Conservation (phyloP, 2,113 vertebrate species). For the Calonectris borealis region DNA sequence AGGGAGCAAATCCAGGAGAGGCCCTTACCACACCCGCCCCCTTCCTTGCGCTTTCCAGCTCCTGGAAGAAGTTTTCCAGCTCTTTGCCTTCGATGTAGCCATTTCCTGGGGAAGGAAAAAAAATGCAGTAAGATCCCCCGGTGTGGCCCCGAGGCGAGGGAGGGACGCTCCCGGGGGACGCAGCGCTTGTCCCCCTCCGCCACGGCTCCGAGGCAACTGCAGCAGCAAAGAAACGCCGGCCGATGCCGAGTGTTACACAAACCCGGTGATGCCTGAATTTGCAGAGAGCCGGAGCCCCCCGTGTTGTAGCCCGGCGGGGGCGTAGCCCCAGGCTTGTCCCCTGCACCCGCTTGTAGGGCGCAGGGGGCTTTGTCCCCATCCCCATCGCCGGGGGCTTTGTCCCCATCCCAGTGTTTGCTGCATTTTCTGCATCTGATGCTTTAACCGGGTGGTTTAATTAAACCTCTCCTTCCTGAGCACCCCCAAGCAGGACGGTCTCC, state of each 20-base stretch:
- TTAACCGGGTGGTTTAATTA: not conserved
- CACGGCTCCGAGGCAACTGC: not conserved
- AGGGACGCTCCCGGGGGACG: not conserved
- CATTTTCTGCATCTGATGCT: not conserved
- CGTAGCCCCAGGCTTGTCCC: not conserved
- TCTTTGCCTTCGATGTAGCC: slow-evolving; percentile 98
- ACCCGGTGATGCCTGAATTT: not conserved
- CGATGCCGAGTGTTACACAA: not conserved
- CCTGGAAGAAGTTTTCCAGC: slow-evolving; percentile 95
- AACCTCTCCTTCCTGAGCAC: not conserved
- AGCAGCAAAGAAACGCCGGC: not conserved
- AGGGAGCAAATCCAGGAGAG: not conserved
- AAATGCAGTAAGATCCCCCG: fast-evolving
- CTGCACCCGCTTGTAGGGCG: not conserved
- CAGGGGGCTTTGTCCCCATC: not conserved
- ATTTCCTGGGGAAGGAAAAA: slow-evolving; percentile 80
- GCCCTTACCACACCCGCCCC: slow-evolving; percentile 91
- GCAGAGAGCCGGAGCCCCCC: not conserved
- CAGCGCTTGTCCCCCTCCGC: fast-evolving
- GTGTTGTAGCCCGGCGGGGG: fast-evolving
- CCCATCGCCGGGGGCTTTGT: too few relatives aligned
- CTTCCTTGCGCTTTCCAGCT: slow-evolving; percentile 90
- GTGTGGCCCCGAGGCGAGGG: not conserved
- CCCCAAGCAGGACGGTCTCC: not conserved
- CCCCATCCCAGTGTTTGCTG: not conserved